phyloP scores from a whole-genome alignment of 2,888 invertebrate species.

The Chymomyza procnemis region DNA sequence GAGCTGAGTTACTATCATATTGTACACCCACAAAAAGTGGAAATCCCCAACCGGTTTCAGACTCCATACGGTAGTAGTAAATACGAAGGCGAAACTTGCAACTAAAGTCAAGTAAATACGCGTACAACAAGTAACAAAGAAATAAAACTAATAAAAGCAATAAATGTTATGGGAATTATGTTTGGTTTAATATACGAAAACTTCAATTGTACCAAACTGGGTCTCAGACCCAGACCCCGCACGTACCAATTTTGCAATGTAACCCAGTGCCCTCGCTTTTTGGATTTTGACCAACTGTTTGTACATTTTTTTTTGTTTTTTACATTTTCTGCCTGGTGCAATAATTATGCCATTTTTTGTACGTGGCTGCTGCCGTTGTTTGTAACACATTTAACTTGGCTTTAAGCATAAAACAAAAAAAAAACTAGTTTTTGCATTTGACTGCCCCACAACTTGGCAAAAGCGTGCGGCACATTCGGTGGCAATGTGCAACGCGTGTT shows the following conservation, averaged over 20 bases:
- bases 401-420: not conserved
- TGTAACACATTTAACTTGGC: not conserved
- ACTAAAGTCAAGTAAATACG: not conserved
- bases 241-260: not conserved
- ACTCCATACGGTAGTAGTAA: not conserved
- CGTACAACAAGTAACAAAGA: not conserved
- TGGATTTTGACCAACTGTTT: not conserved
- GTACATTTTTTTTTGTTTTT: not conserved
- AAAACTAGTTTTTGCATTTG: not conserved
- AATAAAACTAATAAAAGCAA: not conserved
- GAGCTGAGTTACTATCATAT: not conserved
- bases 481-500: not conserved
- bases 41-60: not conserved
- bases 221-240: not conserved
- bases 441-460: not conserved
- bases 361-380: not conserved
- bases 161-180: not conserved
- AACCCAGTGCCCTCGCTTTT: not conserved
- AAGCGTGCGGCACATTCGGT: not conserved
- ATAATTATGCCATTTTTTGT: slow-evolving; percentile 2
- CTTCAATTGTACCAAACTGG: not conserved
- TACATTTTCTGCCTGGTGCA: not conserved
- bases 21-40: not conserved
- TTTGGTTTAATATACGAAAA: not conserved
- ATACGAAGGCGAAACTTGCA: not conserved